phyloP scores from a whole-genome alignment of 2,888 invertebrate species.

The Gastrophysa polygoni region DNA sequence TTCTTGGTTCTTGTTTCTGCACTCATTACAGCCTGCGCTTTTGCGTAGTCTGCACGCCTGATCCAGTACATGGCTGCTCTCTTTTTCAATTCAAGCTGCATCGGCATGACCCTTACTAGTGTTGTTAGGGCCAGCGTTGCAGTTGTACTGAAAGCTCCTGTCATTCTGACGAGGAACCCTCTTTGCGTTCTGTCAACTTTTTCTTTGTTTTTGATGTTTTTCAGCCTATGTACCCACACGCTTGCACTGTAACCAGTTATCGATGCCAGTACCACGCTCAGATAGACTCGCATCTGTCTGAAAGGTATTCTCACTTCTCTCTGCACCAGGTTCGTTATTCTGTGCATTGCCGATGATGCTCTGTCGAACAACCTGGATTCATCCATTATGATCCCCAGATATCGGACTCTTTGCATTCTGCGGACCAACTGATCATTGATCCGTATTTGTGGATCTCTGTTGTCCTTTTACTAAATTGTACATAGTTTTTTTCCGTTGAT shows the following conservation, averaged over 20 bases:
- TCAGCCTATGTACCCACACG: slow-evolving; percentile 10
- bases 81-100: background rate
- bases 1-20: background rate
- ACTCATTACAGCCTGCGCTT: no score
- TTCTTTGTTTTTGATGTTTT: background rate
- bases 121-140: background rate
- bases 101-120: background rate
- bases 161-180: slow-evolving; percentile 16
- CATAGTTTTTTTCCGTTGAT: slow-evolving; percentile 5
- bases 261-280: background rate
- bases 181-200: background rate
- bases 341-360: slow-evolving; percentile 7
- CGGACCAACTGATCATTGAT: background rate
- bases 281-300: no score
- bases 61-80: no score
- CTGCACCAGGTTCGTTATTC: slow-evolving; percentile 3
- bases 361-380: background rate
- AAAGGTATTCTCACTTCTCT: background rate
- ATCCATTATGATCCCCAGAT: background rate
- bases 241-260: no score
- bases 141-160: background rate
- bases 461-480: slow-evolving; percentile 4
- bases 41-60: no score
- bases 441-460: background rate
- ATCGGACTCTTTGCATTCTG: background rate